Evolutionary conservation across 2,113 vertebrate species (phyloP).

Genomic region (Puma concolor): DNA sequence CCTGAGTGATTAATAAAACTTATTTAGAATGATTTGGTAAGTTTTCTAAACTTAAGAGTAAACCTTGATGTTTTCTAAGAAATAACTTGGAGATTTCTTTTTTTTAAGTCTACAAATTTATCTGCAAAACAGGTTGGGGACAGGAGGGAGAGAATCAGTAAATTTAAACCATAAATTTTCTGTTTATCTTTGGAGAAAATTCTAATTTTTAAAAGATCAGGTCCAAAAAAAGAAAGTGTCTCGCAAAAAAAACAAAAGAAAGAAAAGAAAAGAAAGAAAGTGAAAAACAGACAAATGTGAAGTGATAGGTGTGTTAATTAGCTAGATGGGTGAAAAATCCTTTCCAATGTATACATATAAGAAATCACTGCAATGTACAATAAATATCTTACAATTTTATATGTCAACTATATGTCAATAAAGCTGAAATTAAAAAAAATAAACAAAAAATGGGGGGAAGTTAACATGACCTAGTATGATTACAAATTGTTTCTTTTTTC

Average conservation of each 20-base stretch:
- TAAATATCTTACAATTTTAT: neutral
- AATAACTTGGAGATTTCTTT: neutral
- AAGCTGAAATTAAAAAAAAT: neutral
- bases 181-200: neutral
- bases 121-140: neutral
- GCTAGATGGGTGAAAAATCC: neutral
- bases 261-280: neutral
- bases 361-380: neutral
- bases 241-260: neutral
- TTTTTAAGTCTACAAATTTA: slow-evolving; percentile 21
- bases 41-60: slow-evolving; percentile 19
- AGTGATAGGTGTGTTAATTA: neutral
- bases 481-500: neutral
- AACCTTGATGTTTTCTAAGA: neutral
- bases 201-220: neutral
- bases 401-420: neutral
- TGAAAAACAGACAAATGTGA: neutral
- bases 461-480: neutral
- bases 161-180: neutral
- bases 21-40: neutral
- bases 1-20: neutral
- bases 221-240: neutral
- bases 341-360: neutral
- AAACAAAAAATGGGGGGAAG: neutral
- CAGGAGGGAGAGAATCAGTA: neutral